phyloP scores from a whole-genome alignment of 2,888 invertebrate species.

The Stenodera caucasica region DNA sequence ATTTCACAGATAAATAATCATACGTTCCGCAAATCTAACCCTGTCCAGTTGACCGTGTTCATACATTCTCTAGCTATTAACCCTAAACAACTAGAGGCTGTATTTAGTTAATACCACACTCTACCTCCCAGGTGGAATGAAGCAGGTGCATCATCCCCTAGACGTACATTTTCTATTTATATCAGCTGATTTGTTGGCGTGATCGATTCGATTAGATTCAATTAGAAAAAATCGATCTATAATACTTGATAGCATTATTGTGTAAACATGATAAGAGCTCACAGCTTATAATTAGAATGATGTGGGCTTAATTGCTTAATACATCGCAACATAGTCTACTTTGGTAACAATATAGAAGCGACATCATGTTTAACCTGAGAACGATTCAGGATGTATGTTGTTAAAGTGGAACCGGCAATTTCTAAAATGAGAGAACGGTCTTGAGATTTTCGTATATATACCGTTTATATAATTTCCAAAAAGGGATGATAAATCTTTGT shows the following conservation, averaged over 20 bases:
- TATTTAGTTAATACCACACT: conserved; percentile 31
- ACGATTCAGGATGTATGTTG: conserved; percentile 18
- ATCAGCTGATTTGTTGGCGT: conserved; percentile 23
- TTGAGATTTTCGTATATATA: no score
- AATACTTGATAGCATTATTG: conserved; percentile 25
- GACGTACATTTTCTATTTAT: conserved; percentile 18
- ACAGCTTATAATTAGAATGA: conserved; percentile 38
- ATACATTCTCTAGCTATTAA: conserved; percentile 30
- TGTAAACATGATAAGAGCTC: conserved; percentile 33
- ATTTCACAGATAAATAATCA: conserved; percentile 39
- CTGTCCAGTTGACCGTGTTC: conserved; percentile 10
- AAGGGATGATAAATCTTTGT: neutral
- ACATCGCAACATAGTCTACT: conserved; percentile 33
- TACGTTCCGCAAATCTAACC: conserved; percentile 27
- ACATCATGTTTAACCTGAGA: conserved; percentile 36
- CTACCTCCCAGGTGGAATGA: conserved; percentile 21
- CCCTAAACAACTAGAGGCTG: conserved; percentile 32
- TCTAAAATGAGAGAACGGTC: conserved; percentile 24
- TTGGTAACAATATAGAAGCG: conserved; percentile 33
- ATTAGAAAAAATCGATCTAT: no score
- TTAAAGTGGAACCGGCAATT: conserved; percentile 21
- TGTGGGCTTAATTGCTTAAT: conserved; percentile 41
- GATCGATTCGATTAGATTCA: conserved; percentile 27
- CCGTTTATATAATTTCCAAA: neutral
- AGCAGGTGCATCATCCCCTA: conserved; percentile 26